Evolutionary conservation across 2,113 vertebrate species (phyloP), one percentile per base, ranked within the genome.

Genomic region (Aptenodytes forsteri): DNA sequence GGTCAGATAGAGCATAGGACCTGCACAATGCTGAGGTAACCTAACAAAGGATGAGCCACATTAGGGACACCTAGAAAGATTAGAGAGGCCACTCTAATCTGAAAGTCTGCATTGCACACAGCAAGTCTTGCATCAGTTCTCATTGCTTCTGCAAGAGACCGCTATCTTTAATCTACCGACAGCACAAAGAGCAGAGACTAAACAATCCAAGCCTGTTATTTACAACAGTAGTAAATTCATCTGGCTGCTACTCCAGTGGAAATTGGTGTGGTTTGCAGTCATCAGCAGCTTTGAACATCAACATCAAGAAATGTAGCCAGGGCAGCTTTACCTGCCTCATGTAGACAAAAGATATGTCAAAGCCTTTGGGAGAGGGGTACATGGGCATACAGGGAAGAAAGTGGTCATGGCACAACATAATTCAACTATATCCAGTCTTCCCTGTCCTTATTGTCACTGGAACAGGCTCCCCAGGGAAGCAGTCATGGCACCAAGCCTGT

Each of bases 141-240:
- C 54, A 72, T 26, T 87, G 58, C 87, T 83, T 70, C 78, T 69
- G 58, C 49, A 69, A 58, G 75, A 85, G 40, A 90, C 34, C 0
- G 0, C 73, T 93, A 69, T 93, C 78, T 95, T 79, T 87, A 64
- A 90, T 90, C 90, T 85, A 52, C 38, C 0, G 0, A 77, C 47
- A 95, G 30, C 84, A 96, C n/a, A 64, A 95, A 93, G 76, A 83
- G 21, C 38, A 27, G 76, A 90, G 76, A 89, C 83, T 87, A 81
- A 96, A 93, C 90, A 92, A 93, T 64, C 30, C 58, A 79, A 90
- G 54, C 22, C 49, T 83, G 40, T 49, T 83, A 82, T 88, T 95
- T 95, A 95, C 73, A 89, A 59, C 44, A 50, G 72, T 58, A 76
- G 46, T 93, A 97, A 97, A 94, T 85, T 92, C 40, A 89, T 89